phyloP scores from a whole-genome alignment of 64 coral and sea anemone genomes.

The Montipora foliosa region DNA sequence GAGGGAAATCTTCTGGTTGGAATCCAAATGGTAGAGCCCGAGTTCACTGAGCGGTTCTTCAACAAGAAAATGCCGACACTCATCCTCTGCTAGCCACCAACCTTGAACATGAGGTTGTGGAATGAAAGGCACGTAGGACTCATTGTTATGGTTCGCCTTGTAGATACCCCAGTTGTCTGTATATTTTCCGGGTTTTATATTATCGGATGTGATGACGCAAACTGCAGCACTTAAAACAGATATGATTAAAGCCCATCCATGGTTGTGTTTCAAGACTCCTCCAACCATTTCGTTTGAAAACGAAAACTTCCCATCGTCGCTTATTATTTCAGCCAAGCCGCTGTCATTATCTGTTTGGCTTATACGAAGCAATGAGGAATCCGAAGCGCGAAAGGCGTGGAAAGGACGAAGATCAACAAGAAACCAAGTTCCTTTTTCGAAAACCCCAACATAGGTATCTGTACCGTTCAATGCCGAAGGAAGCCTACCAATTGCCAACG shows the following conservation, averaged over 20 bases:
- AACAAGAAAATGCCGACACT: conserved; percentile 67
- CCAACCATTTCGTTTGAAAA: conserved; percentile 32
- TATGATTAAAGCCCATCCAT: conserved; percentile 22
- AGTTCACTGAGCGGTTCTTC: conserved; percentile 38
- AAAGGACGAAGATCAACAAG: conserved; percentile 79
- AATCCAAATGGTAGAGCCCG: conserved; percentile 84
- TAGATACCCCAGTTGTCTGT: conserved; percentile 53
- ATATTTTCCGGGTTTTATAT: conserved; percentile 29
- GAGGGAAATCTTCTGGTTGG: conserved; percentile 69
- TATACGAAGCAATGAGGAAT: conserved; percentile 34
- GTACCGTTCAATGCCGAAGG: not conserved
- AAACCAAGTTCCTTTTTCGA: conserved; percentile 62
- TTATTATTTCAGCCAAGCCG: conserved; percentile 22
- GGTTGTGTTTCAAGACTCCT: conserved; percentile 21
- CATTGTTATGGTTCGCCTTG: conserved; percentile 9
- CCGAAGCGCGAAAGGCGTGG: conserved; percentile 17
- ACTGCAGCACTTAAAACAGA: conserved; percentile 35
- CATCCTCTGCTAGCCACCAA: conserved; percentile 94
- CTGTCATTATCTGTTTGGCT: not conserved
- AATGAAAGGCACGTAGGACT: conserved; percentile 21
- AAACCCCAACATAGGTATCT: not conserved
- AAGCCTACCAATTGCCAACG: conserved; percentile 46
- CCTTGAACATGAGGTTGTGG: conserved; percentile 23
- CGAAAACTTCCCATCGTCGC: conserved; percentile 15
- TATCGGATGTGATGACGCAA: not conserved